Evolutionary conservation across 2,113 vertebrate species (phyloP).

Genomic region (Cairina moschata): DNA sequence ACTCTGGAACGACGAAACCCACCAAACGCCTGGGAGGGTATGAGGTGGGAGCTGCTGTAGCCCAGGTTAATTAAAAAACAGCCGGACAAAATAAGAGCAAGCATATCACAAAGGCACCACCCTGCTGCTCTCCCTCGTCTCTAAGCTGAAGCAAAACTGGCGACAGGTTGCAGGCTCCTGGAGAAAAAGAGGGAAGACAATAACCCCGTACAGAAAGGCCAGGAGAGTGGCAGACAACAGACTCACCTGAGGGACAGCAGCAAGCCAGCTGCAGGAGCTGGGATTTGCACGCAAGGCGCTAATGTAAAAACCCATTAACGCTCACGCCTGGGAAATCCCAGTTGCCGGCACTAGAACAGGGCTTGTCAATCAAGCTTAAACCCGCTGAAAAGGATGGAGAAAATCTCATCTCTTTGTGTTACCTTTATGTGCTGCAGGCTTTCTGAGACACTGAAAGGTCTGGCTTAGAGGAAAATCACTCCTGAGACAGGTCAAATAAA

Average conservation of each 20-base stretch:
- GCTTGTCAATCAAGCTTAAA: constrained; percentile 17
- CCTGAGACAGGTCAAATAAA: not conserved
- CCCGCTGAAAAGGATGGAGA: not conserved
- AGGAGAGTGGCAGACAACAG: not conserved
- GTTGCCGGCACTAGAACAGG: not conserved
- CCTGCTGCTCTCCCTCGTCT: not conserved
- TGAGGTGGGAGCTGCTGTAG: not conserved
- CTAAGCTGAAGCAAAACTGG: not conserved
- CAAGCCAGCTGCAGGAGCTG: not conserved
- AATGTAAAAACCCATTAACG: constrained; percentile 6
- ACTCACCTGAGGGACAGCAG: not conserved
- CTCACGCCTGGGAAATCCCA: not conserved
- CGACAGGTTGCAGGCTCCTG: not conserved
- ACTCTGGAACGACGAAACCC: not conserved
- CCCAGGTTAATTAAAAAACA: not conserved
- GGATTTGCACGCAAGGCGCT: not conserved
- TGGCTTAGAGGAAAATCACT: constrained; percentile 21
- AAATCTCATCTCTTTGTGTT: not conserved
- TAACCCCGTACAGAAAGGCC: not conserved
- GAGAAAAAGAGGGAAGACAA: not conserved
- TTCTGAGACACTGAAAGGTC: not conserved
- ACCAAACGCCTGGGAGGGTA: not conserved
- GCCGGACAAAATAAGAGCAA: not conserved
- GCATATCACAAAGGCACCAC: not conserved
- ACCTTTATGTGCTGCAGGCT: not conserved